phyloP scores from a whole-genome alignment of 2,797 vertebrate species.

The Pteropus rufus region DNA sequence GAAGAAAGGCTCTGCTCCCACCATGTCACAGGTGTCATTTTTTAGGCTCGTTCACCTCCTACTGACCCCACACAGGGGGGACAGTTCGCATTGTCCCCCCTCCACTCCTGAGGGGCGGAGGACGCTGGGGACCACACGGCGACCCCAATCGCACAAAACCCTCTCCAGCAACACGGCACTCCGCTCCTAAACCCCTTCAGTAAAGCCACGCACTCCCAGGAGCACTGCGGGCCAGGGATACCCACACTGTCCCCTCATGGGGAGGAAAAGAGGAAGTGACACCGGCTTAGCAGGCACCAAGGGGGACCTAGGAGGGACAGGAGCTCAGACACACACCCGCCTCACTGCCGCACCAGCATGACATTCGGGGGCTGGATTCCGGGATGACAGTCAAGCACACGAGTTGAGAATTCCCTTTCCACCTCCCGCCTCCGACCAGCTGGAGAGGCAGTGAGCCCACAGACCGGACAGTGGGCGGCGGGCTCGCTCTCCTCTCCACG shows the following conservation, averaged over 20 bases:
- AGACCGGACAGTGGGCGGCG: fast-evolving
- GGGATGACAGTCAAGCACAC: not conserved
- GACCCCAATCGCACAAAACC: not conserved
- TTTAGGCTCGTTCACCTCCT: too few species aligned
- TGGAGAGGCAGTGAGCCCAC: not conserved
- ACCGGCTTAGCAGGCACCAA: fast-evolving
- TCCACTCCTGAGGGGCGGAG: not conserved
- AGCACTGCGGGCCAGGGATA: fast-evolving
- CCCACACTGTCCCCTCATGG: not conserved
- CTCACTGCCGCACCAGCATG: not conserved
- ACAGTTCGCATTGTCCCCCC: not conserved
- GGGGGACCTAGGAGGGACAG: too few species aligned
- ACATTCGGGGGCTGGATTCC: not conserved
- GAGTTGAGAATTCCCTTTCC: not conserved
- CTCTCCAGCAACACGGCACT: too few species aligned
- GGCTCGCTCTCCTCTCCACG: not conserved
- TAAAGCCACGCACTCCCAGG: not conserved
- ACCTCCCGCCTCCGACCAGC: not conserved
- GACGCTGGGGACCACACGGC: not conserved
- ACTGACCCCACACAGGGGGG: not conserved
- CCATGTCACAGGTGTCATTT: not conserved
- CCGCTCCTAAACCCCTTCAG: not conserved
- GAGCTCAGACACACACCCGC: fast-evolving
- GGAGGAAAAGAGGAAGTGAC: too few species aligned
- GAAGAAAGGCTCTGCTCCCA: not conserved